Base-by-base conservation (phyloP, 1,140 invertebrate genomes). In the Eurosta solidaginis region DNA sequence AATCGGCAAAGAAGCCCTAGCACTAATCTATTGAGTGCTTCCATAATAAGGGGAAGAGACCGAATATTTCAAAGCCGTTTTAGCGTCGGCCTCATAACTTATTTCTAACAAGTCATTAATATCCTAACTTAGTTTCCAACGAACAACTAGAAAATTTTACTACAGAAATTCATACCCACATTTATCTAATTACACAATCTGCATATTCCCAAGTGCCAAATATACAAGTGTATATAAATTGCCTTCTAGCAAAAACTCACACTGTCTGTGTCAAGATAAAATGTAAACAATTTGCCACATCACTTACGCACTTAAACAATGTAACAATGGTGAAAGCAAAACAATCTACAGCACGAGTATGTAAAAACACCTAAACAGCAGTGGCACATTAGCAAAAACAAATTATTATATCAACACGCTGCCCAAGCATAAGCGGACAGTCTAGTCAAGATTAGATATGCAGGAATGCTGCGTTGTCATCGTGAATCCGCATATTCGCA, bases 331-430 rank as follows among this genome's bases (percentile, higher is more conserved):
- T 10, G 29, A 27, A 63, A 33, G 14, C 29, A 63, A 63, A 25
- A 63, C 29, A 63, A 59, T 68, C 9, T n/a, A 33, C 33, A 68
- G n/a, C 20, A 36, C n/a, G n/a, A n/a, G n/a, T n/a, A 36, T 68
- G 59, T 68, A 68, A 40, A 5, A 68, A 40, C 59, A 68, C 33
- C 59, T 63, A 63, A 25, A 74, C 42, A 74, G n/a, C 3, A 25
- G 29, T n/a, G 45, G 22, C 59, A 74, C 12, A 74, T 74, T 74
- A 74, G 45, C 42, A 47, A 47, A n/a, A 45, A 42, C 44, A 74
- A 74, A 74, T 74, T 74, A 74, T 74, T 45, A 74, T 47, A 74
- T 74, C 73, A 74, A 74, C 73, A 74, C 73, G 14, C 7, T 45
- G 42, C 22, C 73, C 7, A 74, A 74, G 59, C 33, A 68, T 33